These are phyloP conservation scores for Ethmia dodecea DNA, from an alignment of 2,888 invertebrate species.

Conservation along the genomic window DNA sequence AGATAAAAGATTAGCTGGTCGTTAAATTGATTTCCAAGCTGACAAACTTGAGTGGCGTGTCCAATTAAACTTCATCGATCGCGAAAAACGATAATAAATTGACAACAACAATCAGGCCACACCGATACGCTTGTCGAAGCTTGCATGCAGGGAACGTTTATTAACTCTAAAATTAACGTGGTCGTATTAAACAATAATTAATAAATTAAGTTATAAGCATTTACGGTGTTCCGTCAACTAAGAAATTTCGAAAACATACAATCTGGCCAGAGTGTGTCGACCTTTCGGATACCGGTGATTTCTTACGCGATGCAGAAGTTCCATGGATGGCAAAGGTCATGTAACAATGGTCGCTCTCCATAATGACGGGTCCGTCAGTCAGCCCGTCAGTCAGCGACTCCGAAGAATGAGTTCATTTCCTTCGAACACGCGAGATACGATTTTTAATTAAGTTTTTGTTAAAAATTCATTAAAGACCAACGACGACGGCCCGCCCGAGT, in stretches of 20 bases:
- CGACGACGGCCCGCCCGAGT: constrained; percentile 50
- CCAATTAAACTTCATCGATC: constrained; percentile 9
- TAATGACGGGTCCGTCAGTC: constrained; percentile 70
- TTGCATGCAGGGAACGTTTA: constrained; percentile 28
- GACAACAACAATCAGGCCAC: constrained; percentile 15
- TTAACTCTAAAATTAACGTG: constrained; percentile 39
- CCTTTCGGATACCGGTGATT: constrained; percentile 41
- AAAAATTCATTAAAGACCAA: constrained; percentile 71
- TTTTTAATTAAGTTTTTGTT: constrained; percentile 78
- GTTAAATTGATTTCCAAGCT: too few species aligned
- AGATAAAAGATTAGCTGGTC: too few species aligned
- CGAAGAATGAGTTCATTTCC: constrained; percentile 77
- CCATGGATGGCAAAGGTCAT: constrained; percentile 39
- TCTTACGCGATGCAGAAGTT: not conserved
- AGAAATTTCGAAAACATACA: constrained; percentile 61
- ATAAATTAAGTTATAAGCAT: constrained; percentile 65
- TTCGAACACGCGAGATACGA: constrained; percentile 73
- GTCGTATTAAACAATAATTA: constrained; percentile 48
- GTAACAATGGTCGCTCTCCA: constrained; percentile 41
- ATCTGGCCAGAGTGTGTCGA: constrained; percentile 40
- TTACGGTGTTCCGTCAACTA: constrained; percentile 57
- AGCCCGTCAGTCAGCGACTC: constrained; percentile 66
- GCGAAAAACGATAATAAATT: constrained; percentile 10
- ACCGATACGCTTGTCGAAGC: constrained; percentile 25
- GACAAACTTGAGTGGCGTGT: constrained; percentile 2